Percentiles rank a stretch among this genome's conserved stretches.
These are phyloP conservation scores for Andricus grossulariae DNA, from an alignment of 1,140 invertebrate genomes.

Conservation along the genomic window DNA sequence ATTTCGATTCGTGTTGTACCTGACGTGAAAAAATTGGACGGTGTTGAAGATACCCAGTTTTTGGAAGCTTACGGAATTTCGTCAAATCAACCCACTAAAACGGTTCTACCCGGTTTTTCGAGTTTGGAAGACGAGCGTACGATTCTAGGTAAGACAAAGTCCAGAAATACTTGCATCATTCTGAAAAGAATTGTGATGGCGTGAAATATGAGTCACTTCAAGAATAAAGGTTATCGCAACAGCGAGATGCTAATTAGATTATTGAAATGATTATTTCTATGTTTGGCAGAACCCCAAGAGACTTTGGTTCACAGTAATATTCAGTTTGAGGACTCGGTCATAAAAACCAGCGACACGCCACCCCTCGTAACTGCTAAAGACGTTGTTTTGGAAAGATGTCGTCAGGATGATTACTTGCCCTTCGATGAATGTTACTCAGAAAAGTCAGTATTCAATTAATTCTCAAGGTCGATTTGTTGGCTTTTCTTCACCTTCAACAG, in stretches of 20 bases:
- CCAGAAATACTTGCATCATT: too few species aligned
- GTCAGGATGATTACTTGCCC: slow-evolving; percentile 77
- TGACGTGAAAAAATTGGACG: slow-evolving; percentile 47
- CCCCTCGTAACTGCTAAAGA: slow-evolving; percentile 71
- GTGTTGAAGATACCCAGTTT: slow-evolving; percentile 56
- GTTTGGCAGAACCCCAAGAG: slow-evolving; percentile 38
- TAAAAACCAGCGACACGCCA: slow-evolving; percentile 20
- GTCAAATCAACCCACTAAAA: slow-evolving; percentile 30
- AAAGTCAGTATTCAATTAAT: slow-evolving; percentile 75
- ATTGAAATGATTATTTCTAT: neutral
- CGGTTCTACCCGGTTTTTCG: neutral
- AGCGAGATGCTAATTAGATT: too few species aligned
- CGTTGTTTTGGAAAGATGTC: slow-evolving; percentile 80
- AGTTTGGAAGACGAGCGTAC: neutral
- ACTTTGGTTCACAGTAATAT: slow-evolving; percentile 39
- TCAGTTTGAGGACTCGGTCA: slow-evolving; percentile 20
- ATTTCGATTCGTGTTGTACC: slow-evolving; percentile 65
- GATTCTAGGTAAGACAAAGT: neutral
- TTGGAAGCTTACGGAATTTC: slow-evolving; percentile 62
- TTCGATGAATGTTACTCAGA: slow-evolving; percentile 81
- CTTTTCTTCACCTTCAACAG: neutral
- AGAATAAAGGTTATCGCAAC: too few species aligned
- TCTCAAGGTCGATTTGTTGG: neutral
- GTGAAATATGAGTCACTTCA: too few species aligned
- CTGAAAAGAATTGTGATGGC: too few species aligned